These are phyloP conservation scores for Chouioia cunea DNA, from an alignment of 2,888 invertebrate species.

Conservation along the genomic window DNA sequence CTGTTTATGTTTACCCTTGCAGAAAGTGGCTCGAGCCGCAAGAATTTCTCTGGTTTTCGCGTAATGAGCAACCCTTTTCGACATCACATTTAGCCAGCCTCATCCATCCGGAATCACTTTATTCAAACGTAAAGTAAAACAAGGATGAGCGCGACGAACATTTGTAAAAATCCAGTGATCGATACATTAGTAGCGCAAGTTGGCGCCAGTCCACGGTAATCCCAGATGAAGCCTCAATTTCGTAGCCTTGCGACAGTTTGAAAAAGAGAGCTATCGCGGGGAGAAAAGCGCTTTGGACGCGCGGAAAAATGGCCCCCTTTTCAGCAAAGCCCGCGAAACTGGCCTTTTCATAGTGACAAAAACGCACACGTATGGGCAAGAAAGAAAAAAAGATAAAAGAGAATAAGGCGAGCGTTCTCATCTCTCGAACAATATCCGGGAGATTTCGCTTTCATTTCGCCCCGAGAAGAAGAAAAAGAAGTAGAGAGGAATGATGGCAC, in stretches of 20 bases:
- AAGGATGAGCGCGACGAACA: no score
- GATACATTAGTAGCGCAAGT: no score
- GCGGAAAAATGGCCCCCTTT: constrained; percentile 25
- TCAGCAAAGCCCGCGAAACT: neutral
- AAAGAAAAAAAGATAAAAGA: no score
- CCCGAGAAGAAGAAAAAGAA: constrained; percentile 27
- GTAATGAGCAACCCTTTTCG: neutral
- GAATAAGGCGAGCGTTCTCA: constrained; percentile 20
- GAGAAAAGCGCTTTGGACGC: neutral
- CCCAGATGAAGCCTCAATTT: no score
- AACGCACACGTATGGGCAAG: no score
- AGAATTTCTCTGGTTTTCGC: constrained; percentile 16
- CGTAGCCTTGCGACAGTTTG: no score
- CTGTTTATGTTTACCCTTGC: constrained; percentile 62
- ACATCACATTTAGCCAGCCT: no score
- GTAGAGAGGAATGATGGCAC: neutral
- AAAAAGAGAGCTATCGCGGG: neutral
- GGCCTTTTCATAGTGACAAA: neutral
- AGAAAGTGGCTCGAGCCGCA: constrained; percentile 31
- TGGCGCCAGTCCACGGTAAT: no score
- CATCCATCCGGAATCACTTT: neutral
- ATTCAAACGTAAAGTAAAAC: neutral
- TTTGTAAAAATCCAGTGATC: no score
- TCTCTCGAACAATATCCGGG: constrained; percentile 44
- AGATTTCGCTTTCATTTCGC: constrained; percentile 43